Percentiles rank a stretch among this genome's conserved stretches.
phyloP scores from a whole-genome alignment of 2,888 invertebrate species.

The Tipula confusa region DNA sequence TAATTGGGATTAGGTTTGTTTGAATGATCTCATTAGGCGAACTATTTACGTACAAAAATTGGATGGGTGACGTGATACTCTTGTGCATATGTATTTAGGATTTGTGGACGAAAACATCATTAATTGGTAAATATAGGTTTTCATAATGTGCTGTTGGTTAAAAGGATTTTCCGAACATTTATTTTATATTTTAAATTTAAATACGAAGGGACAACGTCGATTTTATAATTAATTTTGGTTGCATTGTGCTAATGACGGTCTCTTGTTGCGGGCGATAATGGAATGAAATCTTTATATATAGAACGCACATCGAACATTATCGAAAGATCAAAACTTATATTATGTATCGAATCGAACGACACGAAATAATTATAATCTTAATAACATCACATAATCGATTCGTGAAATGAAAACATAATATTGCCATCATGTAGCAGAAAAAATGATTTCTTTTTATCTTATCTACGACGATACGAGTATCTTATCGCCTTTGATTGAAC shows the following conservation, averaged over 20 bases:
- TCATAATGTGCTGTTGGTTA: not conserved
- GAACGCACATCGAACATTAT: not conserved
- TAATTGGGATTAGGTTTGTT: slow-evolving; percentile 25
- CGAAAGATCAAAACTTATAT: not conserved
- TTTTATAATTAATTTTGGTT: slow-evolving; percentile 3
- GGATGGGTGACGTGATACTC: not conserved
- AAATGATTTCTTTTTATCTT: not conserved
- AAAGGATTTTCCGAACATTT: not conserved
- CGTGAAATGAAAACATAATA: slow-evolving; percentile 12
- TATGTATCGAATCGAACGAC: not conserved
- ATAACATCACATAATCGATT: slow-evolving; percentile 20
- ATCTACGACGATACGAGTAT: too few relatives aligned
- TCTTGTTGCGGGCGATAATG: not conserved
- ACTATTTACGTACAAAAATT: not conserved
- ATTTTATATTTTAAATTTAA: not conserved
- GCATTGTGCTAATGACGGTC: not conserved
- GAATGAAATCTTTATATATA: not conserved
- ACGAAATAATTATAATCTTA: not conserved
- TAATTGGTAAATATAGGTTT: slow-evolving; percentile 20
- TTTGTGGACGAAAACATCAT: not conserved
- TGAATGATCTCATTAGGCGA: slow-evolving; percentile 3
- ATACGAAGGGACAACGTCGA: not conserved
- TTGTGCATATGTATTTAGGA: not conserved
- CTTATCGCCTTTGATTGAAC: not conserved
- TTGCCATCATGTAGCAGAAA: not conserved